A percentile compares a stretch with the other conserved stretches of the same genome.
Conservation (phyloP, 2,113 vertebrate genomes). For the Grammomys dolichurus region DNA sequence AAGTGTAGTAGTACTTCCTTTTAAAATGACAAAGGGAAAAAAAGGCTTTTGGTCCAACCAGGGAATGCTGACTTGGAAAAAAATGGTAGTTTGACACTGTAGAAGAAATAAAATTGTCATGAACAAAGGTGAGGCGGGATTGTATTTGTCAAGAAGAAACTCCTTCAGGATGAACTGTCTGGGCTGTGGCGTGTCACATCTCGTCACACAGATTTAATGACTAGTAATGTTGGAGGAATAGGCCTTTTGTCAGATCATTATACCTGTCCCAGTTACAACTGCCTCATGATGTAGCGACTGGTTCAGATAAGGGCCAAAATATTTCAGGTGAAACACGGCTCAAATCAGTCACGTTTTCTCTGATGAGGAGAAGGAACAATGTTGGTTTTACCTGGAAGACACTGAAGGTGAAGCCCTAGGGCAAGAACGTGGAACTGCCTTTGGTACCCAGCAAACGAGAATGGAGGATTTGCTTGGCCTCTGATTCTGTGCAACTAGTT, state of each 20-base stretch:
- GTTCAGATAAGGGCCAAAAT: slow-evolving; percentile 67
- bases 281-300: slow-evolving; percentile 63
- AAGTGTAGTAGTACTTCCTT: slow-evolving; percentile 34
- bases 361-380: slow-evolving; percentile 49
- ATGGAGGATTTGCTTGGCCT: slow-evolving; percentile 44
- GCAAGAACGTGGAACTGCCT: slow-evolving; percentile 46
- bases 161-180: slow-evolving; percentile 75
- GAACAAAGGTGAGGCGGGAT: slow-evolving; percentile 78
- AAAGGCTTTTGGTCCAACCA: slow-evolving; percentile 7
- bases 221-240: slow-evolving; percentile 74
- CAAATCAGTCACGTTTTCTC: slow-evolving; percentile 37
- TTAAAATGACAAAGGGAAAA: slow-evolving; percentile 39
- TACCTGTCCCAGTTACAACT: slow-evolving; percentile 61
- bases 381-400: slow-evolving; percentile 54
- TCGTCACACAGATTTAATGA: slow-evolving; percentile 76
- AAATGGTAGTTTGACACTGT: slow-evolving; percentile 62
- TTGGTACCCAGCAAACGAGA: slow-evolving; percentile 39
- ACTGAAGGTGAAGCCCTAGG: slow-evolving; percentile 15
- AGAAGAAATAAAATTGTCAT: slow-evolving; percentile 73
- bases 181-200: slow-evolving; percentile 67
- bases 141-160: slow-evolving; percentile 76
- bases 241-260: slow-evolving; percentile 79
- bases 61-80: slow-evolving; percentile 63
- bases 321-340: slow-evolving; percentile 66
- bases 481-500: background rate